Evolutionary conservation across 2,113 vertebrate genomes (phyloP), one percentile per base, ranked within the genome.

Genomic region (Micronisus gabar): DNA sequence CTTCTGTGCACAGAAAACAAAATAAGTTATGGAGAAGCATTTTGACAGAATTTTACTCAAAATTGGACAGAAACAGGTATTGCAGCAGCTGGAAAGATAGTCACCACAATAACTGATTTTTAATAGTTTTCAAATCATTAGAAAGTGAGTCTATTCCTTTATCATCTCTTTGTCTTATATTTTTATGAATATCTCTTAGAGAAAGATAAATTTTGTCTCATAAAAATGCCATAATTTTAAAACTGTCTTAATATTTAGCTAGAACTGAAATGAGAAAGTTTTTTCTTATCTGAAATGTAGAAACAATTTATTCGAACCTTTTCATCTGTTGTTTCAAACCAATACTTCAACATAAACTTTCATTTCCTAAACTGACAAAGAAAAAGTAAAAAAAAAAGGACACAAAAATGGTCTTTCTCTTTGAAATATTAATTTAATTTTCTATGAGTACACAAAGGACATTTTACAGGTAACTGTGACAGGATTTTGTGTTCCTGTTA

Each of bases 401-500:
- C 38, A 56, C 11, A 14, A 53, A 71, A 86, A 21, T 6, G 0
- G 2, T 45, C 6, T 59, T 62, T 76, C 40, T 19, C 23, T 52
- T 61, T 56, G 23, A 93, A 90, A 67, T 62, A 26, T 23, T 70
- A 23, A 27, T 48, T 61, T 53, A 6, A 40, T 62, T 40, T 80
- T 71, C 41, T 53, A 4, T 34, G 41, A 45, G 10, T 55, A 41
- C 7, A 13, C 3, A 45, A 23, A 67, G 27, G 56, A 40, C 2
- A 13, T 21, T 21, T 80, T 75, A 38, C 23, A 50, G 61, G 16
- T 67, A 74, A 19, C 11, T 6, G 48, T 52, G 13, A 45, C 3
- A 3, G 0, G 0, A 21, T 32, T 84, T 50, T 72, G 40, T 14
- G 34, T 22, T 15, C 10, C 3, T 22, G 20, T 52, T 48, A 75